Conservation (phyloP, 2,888 invertebrate species). For the Teinopalpus imperialis region DNA sequence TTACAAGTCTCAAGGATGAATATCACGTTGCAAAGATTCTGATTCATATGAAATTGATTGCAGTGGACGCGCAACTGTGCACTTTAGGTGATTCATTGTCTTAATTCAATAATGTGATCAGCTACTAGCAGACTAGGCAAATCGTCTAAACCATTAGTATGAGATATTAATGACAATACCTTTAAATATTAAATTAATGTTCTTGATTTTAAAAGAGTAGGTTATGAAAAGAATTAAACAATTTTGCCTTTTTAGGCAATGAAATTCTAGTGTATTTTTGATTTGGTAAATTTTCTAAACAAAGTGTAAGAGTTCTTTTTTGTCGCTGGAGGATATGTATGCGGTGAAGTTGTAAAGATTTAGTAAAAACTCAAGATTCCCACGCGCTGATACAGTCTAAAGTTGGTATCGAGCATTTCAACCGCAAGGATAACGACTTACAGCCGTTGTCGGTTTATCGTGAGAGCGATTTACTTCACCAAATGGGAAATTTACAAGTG, state of each 20-base stretch:
- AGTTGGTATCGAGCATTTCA: conserved; percentile 4
- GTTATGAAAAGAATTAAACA: no score
- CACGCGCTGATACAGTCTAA: conserved; percentile 3
- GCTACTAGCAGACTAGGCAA: background rate
- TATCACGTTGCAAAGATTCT: background rate
- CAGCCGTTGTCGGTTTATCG: conserved; percentile 14
- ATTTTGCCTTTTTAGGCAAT: no score
- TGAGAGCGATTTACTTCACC: conserved; percentile 7
- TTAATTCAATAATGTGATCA: background rate
- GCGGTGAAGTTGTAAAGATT: background rate
- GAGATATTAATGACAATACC: no score
- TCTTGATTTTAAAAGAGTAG: no score
- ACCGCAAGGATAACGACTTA: conserved; percentile 21
- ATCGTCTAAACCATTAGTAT: no score
- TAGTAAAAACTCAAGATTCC: conserved; percentile 1
- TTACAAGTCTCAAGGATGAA: background rate
- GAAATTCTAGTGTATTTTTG: no score
- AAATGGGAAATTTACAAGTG: no score
- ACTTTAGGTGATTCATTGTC: conserved; percentile 2
- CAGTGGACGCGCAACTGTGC: background rate
- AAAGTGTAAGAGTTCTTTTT: no score
- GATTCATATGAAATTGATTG: background rate
- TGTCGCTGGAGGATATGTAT: no score
- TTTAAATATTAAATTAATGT: no score
- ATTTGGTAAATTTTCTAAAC: no score